Percentiles rank a stretch among this genome's conserved stretches.
Conservation (phyloP, 2,113 vertebrate genomes). For the Labrus mixtus region DNA sequence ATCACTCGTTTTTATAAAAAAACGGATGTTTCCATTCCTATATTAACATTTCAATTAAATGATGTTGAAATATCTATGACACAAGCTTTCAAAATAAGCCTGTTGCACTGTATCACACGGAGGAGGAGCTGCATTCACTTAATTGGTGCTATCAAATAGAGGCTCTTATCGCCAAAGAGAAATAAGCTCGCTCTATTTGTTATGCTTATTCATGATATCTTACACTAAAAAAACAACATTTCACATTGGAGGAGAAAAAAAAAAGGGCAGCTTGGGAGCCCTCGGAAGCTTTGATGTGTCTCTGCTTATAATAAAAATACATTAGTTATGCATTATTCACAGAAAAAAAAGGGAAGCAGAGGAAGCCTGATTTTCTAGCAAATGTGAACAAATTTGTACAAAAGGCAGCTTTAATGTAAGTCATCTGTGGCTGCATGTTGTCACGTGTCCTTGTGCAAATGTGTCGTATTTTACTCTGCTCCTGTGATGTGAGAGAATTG, state of each 20-base stretch:
- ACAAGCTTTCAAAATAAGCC: conserved; percentile 11
- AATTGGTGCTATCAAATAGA: neutral
- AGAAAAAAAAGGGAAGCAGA: neutral
- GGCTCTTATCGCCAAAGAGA: conserved; percentile 24
- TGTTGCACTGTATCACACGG: conserved; percentile 26
- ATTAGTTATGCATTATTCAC: conserved; percentile 22
- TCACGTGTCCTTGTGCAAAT: neutral
- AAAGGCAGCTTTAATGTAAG: conserved; percentile 18
- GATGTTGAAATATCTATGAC: conserved; percentile 6
- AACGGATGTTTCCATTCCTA: neutral
- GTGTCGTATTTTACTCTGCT: conserved; percentile 16
- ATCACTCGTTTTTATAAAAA: neutral
- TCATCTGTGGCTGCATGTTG: neutral
- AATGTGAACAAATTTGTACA: conserved; percentile 1
- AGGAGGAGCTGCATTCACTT: conserved; percentile 18
- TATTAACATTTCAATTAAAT: neutral
- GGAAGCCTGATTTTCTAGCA: neutral
- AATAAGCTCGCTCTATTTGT: conserved; percentile 22
- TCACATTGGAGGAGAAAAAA: neutral
- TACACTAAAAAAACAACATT: neutral
- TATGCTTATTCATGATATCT: conserved; percentile 18
- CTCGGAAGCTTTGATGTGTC: conserved; percentile 14
- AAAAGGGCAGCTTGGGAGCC: neutral
- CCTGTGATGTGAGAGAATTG: neutral
- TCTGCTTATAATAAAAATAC: conserved; percentile 9